Evolutionary conservation across 2,888 invertebrate species (phyloP).

Genomic region (Diarsia rubi): DNA sequence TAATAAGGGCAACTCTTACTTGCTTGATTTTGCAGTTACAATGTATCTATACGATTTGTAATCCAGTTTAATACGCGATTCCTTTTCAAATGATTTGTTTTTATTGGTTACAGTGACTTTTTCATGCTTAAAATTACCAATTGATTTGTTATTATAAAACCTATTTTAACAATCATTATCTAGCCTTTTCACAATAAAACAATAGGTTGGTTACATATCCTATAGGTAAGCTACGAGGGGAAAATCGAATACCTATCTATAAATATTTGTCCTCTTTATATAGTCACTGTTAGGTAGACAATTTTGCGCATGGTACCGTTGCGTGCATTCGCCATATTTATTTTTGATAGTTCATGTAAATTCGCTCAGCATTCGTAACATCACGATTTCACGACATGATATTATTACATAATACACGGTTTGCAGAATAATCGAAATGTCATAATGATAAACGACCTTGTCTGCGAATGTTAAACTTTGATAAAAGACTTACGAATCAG

Average conservation of each 20-base stretch:
- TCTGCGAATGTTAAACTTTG: constrained; percentile 46
- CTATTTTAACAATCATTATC: neutral
- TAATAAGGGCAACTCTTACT: constrained; percentile 47
- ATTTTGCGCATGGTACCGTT: constrained; percentile 55
- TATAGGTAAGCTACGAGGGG: neutral
- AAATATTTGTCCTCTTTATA: neutral
- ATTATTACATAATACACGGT: constrained; percentile 39
- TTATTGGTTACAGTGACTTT: neutral
- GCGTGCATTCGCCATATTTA: constrained; percentile 78
- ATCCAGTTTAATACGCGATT: neutral
- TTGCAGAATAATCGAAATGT: constrained; percentile 72
- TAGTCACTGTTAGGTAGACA: neutral
- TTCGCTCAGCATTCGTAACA: constrained; percentile 67
- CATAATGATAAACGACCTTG: constrained; percentile 73
- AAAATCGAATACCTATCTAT: constrained; percentile 10
- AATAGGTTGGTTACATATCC: neutral
- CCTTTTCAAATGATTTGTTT: neutral
- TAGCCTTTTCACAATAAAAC: neutral
- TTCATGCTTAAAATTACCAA: neutral
- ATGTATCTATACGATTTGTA: neutral
- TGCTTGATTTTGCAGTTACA: constrained; percentile 27
- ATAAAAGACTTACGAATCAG: constrained; percentile 19
- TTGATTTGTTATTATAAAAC: neutral
- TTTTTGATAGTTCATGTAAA: constrained; percentile 57
- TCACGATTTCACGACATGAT: constrained; percentile 64